Evolutionary conservation across 2,113 vertebrate species (phyloP).

Genomic region (Toxostoma redivivum): DNA sequence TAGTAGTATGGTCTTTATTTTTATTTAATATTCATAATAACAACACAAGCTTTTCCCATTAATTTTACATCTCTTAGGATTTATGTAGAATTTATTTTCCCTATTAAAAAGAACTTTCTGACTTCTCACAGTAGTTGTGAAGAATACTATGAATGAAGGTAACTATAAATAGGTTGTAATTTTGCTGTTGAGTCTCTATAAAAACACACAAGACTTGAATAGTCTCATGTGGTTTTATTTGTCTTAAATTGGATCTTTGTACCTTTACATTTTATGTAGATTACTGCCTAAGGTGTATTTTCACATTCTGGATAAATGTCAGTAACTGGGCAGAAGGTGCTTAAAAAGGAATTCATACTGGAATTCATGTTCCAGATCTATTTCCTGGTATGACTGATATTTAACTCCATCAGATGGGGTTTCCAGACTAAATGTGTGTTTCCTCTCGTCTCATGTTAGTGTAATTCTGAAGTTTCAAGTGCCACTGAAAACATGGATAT

Average conservation of each 20-base stretch:
- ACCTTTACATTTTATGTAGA: background rate
- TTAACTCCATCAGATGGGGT: background rate
- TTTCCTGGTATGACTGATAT: background rate
- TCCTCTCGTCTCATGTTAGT: rapidly evolving
- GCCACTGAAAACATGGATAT: background rate
- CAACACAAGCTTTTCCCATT: background rate
- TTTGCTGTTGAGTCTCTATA: background rate
- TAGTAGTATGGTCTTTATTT: background rate
- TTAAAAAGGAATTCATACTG: background rate
- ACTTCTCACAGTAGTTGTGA: background rate
- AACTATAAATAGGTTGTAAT: background rate
- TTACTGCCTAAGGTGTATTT: background rate
- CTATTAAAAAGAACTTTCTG: background rate
- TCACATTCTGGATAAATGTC: background rate
- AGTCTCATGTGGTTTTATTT: background rate
- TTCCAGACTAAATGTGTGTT: background rate
- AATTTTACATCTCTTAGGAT: background rate
- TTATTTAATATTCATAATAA: background rate
- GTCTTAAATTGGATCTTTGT: background rate
- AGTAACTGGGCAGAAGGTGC: background rate
- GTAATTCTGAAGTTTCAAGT: background rate
- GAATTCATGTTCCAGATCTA: background rate
- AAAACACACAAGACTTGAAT: background rate
- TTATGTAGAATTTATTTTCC: background rate
- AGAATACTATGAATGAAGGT: background rate